Base-by-base conservation (phyloP, 1,140 invertebrate genomes). In the Tribolium madens region DNA sequence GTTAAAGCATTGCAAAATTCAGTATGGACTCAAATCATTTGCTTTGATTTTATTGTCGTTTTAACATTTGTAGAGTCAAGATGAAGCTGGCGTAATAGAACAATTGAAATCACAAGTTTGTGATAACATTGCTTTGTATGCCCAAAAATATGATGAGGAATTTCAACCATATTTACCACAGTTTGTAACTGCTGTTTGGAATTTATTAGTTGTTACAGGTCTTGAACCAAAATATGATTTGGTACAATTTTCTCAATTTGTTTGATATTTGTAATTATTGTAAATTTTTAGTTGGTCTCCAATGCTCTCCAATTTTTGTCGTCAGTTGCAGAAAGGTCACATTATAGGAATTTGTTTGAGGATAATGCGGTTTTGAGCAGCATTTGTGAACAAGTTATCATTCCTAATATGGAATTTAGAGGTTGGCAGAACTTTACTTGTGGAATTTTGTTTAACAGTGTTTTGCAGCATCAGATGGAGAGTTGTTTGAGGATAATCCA, bases 101-200 rank as follows among this genome's bases (percentile, higher is more conserved):
- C 93, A 97, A 82, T 88, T 98, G 1, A 94, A 96, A 80, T 96
- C 96, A 0, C 96, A 99, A 88, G 93, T 99, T 12, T 99, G 97
- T 87, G 96, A 98, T 84, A 98, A 98, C 85, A 92, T 98, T 10
- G 91, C 94, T 1, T 87, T 99, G 21, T 99, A 98, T 87, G 97
- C 97, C 0, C 93, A 97, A 80, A 99, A 99, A 85, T 99, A 99
- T 84, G 96, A 98, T 85, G 98, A 99, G 87, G 98, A 99, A 84
- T 99, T 99, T 87, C 90, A 91, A 36, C 91, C 92, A 6, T 97
- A 94, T 86, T 90, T 98, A 47, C 92, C 94, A 3, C 89, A 89
- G 26, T 99, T 99, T 90, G 97, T 99, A 1, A 95, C 92, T 0
- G 94, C 93, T 36, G 93, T 98, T 64, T 99, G 97, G 97, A 93